phyloP scores from a whole-genome alignment of 2,888 invertebrate species.

The Cryptosula pallasiana region DNA sequence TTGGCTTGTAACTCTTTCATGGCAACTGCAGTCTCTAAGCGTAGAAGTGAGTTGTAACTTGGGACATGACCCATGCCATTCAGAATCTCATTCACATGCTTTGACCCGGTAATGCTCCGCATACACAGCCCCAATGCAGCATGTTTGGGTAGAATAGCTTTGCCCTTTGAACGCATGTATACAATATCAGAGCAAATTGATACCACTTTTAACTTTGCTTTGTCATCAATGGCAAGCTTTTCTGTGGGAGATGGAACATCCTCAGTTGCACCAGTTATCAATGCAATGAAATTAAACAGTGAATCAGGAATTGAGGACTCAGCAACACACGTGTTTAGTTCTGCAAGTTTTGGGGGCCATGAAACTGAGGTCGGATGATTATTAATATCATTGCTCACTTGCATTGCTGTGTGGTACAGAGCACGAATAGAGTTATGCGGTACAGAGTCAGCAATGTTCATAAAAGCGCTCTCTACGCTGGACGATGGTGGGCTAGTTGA shows the following conservation, averaged over 20 bases:
- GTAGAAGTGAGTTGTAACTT: background rate
- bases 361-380: too few relatives aligned
- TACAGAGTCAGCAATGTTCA: too few relatives aligned
- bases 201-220: background rate
- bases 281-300: too few relatives aligned
- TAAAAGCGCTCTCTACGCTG: too few relatives aligned
- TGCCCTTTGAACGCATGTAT: background rate
- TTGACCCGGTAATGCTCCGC: background rate
- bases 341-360: too few relatives aligned
- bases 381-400: too few relatives aligned
- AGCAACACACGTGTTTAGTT: too few relatives aligned
- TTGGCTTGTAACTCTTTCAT: background rate
- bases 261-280: too few relatives aligned
- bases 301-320: too few relatives aligned
- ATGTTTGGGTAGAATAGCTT: background rate
- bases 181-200: background rate
- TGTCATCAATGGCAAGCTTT: background rate
- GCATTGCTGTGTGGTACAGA: too few relatives aligned
- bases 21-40: background rate
- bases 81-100: background rate
- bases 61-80: conserved; percentile 6
- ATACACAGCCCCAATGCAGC: background rate
- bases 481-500: too few relatives aligned
- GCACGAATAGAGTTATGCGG: too few relatives aligned
- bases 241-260: background rate